These are phyloP conservation scores for Branchipolynoe longqiensis DNA, from an alignment of 2,888 invertebrate genomes.

Conservation along the genomic window DNA sequence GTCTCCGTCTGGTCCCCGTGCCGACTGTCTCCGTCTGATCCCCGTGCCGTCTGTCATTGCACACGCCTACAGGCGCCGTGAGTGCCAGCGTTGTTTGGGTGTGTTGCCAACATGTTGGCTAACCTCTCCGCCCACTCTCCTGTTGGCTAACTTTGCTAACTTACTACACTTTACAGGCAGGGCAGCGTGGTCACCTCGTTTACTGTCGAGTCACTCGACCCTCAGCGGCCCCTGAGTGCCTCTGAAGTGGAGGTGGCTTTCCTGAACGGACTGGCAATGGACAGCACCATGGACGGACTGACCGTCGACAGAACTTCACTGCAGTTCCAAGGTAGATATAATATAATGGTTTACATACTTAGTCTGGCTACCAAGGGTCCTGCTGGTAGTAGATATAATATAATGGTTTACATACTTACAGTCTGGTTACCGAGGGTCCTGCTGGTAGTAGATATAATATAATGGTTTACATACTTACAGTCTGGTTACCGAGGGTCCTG, in stretches of 20 bases:
- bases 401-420: no score
- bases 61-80: no score
- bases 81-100: not conserved
- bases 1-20: not conserved
- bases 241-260: not conserved
- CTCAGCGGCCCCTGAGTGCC: not conserved
- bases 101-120: not conserved
- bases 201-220: not conserved
- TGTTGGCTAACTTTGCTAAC: no score
- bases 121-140: not conserved
- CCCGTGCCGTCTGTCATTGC: not conserved
- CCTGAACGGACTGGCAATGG: not conserved
- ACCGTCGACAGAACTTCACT: slow-evolving; percentile 19
- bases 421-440: no score
- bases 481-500: no score
- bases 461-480: no score
- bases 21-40: not conserved
- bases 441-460: no score
- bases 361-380: no score
- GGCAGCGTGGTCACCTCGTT: slow-evolving; percentile 40
- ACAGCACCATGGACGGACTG: not conserved
- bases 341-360: no score
- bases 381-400: no score
- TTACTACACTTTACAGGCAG: no score
- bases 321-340: slow-evolving; percentile 9